Conservation (phyloP, 2,113 vertebrate species). For the Mastomys natalensis region DNA sequence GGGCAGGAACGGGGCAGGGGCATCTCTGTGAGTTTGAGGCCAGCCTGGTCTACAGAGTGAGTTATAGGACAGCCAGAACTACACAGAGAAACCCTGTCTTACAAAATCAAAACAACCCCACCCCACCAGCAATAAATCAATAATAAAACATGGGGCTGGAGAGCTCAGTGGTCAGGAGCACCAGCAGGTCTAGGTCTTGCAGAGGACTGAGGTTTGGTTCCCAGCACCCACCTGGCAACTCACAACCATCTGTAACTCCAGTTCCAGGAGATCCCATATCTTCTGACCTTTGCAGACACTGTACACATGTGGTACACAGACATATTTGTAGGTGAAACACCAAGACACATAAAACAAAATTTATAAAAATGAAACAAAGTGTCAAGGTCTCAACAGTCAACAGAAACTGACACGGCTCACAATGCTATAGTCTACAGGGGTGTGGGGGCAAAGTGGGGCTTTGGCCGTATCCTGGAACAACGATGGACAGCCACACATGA, state of each 20-base stretch:
- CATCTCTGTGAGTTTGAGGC: not conserved
- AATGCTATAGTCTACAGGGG: not conserved
- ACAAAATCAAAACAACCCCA: not conserved
- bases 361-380: not conserved
- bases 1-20: not conserved
- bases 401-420: not conserved
- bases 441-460: too few relatives aligned
- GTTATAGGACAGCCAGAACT: not conserved
- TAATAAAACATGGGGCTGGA: not conserved
- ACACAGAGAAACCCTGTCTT: not conserved
- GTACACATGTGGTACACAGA: not conserved
- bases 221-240: not conserved
- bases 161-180: not conserved
- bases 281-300: not conserved
- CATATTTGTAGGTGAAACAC: not conserved
- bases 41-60: not conserved
- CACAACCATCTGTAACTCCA: not conserved
- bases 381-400: not conserved
- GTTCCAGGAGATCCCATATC: not conserved
- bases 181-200: not conserved
- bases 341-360: not conserved
- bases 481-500: accelerated
- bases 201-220: not conserved
- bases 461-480: too few relatives aligned
- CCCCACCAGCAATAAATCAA: not conserved